phyloP scores from a whole-genome alignment of 1,140 invertebrate species.

The Drosophila neocordata region DNA sequence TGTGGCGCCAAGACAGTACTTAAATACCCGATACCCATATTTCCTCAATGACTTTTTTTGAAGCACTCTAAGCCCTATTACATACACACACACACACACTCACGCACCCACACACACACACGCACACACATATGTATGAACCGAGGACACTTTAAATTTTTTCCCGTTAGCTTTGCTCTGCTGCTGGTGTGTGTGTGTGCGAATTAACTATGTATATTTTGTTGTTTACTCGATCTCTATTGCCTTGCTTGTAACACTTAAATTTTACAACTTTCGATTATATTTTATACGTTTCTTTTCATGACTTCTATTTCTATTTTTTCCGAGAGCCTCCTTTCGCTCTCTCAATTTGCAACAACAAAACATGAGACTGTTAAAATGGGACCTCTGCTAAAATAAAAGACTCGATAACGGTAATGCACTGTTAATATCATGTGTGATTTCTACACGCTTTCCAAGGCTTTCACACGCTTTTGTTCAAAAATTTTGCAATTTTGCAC shows the following conservation, averaged over 20 bases:
- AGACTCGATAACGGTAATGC: too few relatives aligned
- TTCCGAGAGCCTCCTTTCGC: neutral
- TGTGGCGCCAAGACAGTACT: conserved; percentile 11
- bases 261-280: conserved; percentile 27
- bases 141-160: conserved; percentile 44
- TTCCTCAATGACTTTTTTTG: conserved; percentile 56
- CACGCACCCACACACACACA: conserved; percentile 45
- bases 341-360: neutral
- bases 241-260: conserved; percentile 19
- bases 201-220: conserved; percentile 9
- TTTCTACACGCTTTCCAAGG: too few relatives aligned
- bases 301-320: neutral
- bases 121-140: conserved; percentile 56
- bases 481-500: too few relatives aligned
- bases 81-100: conserved; percentile 30
- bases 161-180: conserved; percentile 19
- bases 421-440: too few relatives aligned
- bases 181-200: conserved; percentile 16
- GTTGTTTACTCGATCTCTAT: conserved; percentile 21
- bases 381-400: too few relatives aligned
- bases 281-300: conserved; percentile 21
- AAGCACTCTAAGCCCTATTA: conserved; percentile 68
- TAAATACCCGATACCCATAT: conserved; percentile 40
- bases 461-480: too few relatives aligned
- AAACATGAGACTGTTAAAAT: neutral